Conservation (phyloP, 2,888 invertebrate genomes). For the Busseola fusca region DNA sequence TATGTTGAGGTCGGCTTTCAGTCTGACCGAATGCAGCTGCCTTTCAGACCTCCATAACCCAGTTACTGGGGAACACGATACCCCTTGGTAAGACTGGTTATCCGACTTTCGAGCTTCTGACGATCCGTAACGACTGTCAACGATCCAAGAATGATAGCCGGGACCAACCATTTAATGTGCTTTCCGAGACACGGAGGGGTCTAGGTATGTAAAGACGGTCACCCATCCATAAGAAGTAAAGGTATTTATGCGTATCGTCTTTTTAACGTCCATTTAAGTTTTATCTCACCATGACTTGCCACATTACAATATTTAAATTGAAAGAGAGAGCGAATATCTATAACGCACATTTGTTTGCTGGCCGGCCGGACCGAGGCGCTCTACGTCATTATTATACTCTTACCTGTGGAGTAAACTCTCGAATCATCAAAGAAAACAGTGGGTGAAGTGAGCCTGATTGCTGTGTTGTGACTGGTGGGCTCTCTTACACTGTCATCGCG, state of each 20-base stretch:
- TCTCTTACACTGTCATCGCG: conserved; percentile 73
- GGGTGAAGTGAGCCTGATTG: conserved; percentile 81
- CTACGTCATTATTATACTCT: conserved; percentile 40
- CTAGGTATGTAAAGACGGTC: too few relatives aligned
- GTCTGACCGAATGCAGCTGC: too few relatives aligned
- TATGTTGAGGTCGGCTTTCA: too few relatives aligned
- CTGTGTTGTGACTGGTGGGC: conserved; percentile 73
- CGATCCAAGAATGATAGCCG: too few relatives aligned
- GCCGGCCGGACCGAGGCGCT: conserved; percentile 9
- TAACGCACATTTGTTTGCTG: not conserved
- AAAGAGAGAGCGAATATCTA: conserved; percentile 2
- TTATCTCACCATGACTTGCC: not conserved
- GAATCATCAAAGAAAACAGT: conserved; percentile 83
- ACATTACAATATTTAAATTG: not conserved
- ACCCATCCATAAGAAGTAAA: too few relatives aligned
- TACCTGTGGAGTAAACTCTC: conserved; percentile 66
- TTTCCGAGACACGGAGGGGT: too few relatives aligned
- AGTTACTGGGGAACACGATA: too few relatives aligned
- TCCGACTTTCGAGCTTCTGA: too few relatives aligned
- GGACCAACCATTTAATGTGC: too few relatives aligned
- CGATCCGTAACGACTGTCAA: too few relatives aligned
- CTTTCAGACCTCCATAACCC: too few relatives aligned
- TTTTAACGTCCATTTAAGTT: not conserved
- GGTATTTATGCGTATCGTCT: not conserved
- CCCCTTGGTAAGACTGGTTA: too few relatives aligned